Evolutionary conservation across 37 sponge, comb jelly and placozoan species (phyloP).

Genomic region (Agelas oroides): DNA sequence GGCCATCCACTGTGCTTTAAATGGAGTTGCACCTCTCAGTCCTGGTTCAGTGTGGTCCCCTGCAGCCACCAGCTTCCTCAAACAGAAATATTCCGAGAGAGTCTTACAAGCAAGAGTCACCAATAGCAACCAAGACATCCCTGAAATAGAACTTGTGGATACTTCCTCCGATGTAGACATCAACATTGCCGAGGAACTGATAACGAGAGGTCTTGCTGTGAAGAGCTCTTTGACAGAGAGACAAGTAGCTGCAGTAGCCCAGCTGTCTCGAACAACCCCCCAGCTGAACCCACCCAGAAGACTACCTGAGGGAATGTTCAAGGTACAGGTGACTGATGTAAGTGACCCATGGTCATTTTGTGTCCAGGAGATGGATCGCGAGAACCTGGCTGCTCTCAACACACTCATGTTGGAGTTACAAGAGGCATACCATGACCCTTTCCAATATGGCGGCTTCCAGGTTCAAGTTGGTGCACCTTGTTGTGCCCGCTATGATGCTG

Average conservation of each 20-base stretch:
- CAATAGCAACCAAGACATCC: neutral
- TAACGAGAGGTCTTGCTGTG: conserved; percentile 2
- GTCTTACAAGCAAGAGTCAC: neutral
- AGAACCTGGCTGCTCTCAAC: no score
- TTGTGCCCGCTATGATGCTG: conserved; percentile 67
- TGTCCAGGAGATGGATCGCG: no score
- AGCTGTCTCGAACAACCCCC: neutral
- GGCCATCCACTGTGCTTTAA: conserved; percentile 33
- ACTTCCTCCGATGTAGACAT: neutral
- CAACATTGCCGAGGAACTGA: conserved; percentile 24
- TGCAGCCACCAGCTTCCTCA: conserved; percentile 3
- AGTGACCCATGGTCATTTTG: no score
- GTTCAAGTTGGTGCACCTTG: conserved; percentile 24
- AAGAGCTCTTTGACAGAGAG: no score
- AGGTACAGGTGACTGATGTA: neutral
- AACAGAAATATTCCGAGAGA: neutral
- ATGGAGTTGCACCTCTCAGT: neutral
- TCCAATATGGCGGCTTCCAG: neutral
- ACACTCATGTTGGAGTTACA: no score
- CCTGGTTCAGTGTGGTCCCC: conserved; percentile 12
- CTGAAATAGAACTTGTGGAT: conserved; percentile 21
- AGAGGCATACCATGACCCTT: neutral
- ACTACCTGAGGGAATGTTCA: no score
- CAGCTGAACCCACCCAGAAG: no score
- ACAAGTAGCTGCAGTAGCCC: neutral